These are phyloP conservation scores for Ictalurus punctatus DNA, from an alignment of 2,113 vertebrate species.

Conservation along the genomic window DNA sequence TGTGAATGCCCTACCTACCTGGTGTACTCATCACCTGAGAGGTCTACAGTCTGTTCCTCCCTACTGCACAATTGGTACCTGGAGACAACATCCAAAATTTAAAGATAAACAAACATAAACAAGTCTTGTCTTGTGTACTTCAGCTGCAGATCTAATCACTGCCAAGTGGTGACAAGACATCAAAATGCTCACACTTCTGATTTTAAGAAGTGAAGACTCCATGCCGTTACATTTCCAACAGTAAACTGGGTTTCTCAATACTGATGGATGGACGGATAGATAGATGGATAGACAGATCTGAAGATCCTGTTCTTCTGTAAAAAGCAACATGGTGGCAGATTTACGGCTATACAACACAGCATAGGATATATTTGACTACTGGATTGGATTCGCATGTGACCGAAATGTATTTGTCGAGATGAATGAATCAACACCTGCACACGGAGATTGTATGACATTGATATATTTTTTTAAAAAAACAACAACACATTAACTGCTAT, in stretches of 20 bases:
- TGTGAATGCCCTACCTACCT: constrained; percentile 50
- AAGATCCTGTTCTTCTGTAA: neutral
- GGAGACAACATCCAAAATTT: constrained; percentile 53
- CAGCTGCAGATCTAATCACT: neutral
- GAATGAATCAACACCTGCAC: neutral
- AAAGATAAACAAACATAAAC: constrained; percentile 29
- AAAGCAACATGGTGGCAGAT: neutral
- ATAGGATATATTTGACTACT: neutral
- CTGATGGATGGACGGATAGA: no score
- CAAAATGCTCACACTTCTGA: neutral
- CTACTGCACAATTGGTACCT: constrained; percentile 55
- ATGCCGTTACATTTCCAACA: neutral
- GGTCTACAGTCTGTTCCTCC: constrained; percentile 51
- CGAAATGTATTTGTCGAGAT: neutral
- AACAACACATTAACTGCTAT: neutral
- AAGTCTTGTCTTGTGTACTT: neutral
- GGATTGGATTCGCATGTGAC: neutral
- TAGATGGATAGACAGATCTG: no score
- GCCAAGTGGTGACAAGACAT: neutral
- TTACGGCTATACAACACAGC: neutral
- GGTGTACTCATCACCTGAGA: constrained; percentile 53
- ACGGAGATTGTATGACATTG: no score
- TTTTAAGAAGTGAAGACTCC: neutral
- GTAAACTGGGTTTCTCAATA: neutral
- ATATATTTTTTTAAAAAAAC: neutral